Conservation (phyloP, 1,140 invertebrate genomes). For the Leptinotarsa texana region DNA sequence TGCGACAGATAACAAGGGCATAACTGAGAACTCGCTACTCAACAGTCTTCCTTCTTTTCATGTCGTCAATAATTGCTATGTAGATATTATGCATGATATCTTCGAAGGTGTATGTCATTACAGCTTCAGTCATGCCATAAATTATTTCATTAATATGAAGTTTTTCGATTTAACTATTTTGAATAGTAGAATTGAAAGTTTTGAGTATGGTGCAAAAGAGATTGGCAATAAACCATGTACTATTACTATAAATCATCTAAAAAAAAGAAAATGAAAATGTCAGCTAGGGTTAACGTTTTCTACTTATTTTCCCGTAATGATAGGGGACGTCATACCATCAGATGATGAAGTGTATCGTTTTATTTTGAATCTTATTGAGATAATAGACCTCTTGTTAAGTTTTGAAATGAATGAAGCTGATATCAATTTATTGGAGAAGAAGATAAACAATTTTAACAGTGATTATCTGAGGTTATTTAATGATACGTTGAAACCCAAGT, state of each 20-base stretch:
- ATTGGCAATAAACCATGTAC: slow-evolving; percentile 33
- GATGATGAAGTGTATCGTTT: slow-evolving; percentile 44
- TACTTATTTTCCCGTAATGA: slow-evolving; percentile 35
- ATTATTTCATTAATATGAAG: slow-evolving; percentile 37
- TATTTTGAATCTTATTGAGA: slow-evolving; percentile 30
- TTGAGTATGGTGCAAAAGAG: slow-evolving; percentile 37
- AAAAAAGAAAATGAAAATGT: slow-evolving; percentile 42
- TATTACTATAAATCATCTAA: slow-evolving; percentile 33
- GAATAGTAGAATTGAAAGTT: slow-evolving; percentile 35
- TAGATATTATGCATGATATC: slow-evolving; percentile 52
- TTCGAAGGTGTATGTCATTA: slow-evolving; percentile 51
- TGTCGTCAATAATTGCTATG: slow-evolving; percentile 39
- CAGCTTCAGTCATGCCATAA: slow-evolving; percentile 36
- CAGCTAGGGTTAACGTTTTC: slow-evolving; percentile 39
- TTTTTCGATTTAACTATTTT: slow-evolving; percentile 34
- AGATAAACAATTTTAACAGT: slow-evolving; percentile 17
- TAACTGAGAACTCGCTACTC: slow-evolving; percentile 37
- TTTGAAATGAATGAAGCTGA: slow-evolving; percentile 14
- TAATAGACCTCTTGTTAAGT: slow-evolving; percentile 24
- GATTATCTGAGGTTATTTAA: slow-evolving; percentile 28
- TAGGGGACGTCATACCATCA: slow-evolving; percentile 43
- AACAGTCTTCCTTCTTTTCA: slow-evolving; percentile 43
- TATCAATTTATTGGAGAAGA: slow-evolving; percentile 17
- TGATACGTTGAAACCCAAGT: slow-evolving; percentile 42
- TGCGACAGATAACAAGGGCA: slow-evolving; percentile 35